phyloP scores from a whole-genome alignment of 2,113 vertebrate species.

The Dinomys branickii region DNA sequence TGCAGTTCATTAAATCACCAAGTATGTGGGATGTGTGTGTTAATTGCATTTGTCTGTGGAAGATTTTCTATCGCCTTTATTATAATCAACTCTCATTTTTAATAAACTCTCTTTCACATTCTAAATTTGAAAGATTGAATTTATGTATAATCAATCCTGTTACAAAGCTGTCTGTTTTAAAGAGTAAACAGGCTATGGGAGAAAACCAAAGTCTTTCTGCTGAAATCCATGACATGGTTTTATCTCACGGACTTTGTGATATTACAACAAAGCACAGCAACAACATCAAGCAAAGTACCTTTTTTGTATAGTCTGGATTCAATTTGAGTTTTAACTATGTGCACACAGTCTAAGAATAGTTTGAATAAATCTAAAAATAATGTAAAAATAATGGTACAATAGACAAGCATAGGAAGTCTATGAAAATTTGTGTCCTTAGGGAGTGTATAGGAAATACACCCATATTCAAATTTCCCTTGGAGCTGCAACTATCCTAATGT shows the following conservation, averaged over 20 bases:
- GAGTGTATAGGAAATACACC: constrained; percentile 33
- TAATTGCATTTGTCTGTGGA: constrained; percentile 40
- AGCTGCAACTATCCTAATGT: constrained; percentile 40
- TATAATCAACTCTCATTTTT: constrained; percentile 37
- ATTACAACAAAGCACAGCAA: background rate
- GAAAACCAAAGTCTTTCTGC: background rate
- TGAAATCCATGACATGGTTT: background rate
- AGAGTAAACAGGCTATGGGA: background rate
- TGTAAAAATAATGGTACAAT: constrained; percentile 33
- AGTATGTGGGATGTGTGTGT: background rate
- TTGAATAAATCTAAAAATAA: constrained; percentile 54
- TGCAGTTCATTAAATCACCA: constrained; percentile 40
- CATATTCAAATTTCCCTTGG: constrained; percentile 53
- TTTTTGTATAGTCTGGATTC: constrained; percentile 25
- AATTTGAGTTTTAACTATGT: background rate
- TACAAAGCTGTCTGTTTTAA: background rate
- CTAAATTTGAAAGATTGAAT: constrained; percentile 39
- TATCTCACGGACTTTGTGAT: background rate
- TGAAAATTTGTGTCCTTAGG: constrained; percentile 44
- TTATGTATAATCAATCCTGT: background rate
- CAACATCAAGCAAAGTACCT: background rate
- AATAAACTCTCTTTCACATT: constrained; percentile 3
- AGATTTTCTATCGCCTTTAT: constrained; percentile 27
- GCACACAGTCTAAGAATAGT: constrained; percentile 6
- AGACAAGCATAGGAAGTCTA: constrained; percentile 26